phyloP scores from a whole-genome alignment of 2,113 vertebrate species.

The Sinocyclocheilus maitianheensis region DNA sequence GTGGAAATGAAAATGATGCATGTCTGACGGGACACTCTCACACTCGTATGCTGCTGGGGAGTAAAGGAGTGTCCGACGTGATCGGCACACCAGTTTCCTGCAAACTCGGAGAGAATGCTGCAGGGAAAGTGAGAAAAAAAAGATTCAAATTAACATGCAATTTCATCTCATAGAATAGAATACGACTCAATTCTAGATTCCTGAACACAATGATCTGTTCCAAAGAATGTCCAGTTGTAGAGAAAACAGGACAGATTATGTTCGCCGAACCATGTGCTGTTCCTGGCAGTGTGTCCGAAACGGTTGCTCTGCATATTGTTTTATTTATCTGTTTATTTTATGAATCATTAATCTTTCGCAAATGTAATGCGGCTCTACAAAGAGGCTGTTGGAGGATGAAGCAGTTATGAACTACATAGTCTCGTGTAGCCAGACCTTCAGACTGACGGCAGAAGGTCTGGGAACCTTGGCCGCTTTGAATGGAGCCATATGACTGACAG shows the following conservation, averaged over 20 bases:
- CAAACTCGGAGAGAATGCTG: slow-evolving; percentile 71
- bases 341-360: not conserved
- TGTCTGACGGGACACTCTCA: slow-evolving; percentile 11
- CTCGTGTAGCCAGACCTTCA: too few species aligned
- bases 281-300: not conserved
- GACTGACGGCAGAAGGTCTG: too few species aligned
- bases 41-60: slow-evolving; percentile 58
- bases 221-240: not conserved
- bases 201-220: not conserved
- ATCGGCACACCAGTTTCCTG: slow-evolving; percentile 80
- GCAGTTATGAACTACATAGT: not conserved
- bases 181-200: not conserved
- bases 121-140: not conserved
- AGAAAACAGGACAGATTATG: not conserved
- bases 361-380: not conserved
- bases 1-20: not conserved
- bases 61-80: slow-evolving; percentile 82
- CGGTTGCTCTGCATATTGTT: not conserved
- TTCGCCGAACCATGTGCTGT: not conserved
- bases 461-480: too few species aligned
- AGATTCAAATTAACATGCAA: not conserved
- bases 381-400: not conserved
- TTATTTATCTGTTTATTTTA: not conserved
- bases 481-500: too few species aligned
- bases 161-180: not conserved